Evolutionary conservation across 2,888 invertebrate genomes (phyloP).

Genomic region (Mycogona germanica): DNA sequence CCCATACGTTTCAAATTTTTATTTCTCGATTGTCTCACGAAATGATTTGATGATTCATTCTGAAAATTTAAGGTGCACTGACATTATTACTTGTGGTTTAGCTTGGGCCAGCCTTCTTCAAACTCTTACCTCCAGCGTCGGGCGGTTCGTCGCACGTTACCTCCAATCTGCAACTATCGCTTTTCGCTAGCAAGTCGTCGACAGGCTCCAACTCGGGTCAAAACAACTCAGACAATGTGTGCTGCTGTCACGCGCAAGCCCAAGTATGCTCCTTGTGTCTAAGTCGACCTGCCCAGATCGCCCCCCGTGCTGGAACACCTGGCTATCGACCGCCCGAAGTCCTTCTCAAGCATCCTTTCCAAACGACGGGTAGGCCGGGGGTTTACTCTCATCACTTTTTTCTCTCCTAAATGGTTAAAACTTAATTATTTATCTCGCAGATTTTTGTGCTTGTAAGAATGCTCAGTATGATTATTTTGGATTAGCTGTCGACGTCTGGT

Average conservation of each 20-base stretch:
- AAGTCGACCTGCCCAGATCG: conserved; percentile 40
- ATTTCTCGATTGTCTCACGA: too few species aligned
- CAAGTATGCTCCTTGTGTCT: conserved; percentile 45
- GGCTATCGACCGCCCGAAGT: conserved; percentile 83
- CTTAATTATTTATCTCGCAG: background rate
- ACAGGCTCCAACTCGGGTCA: too few species aligned
- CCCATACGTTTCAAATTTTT: too few species aligned
- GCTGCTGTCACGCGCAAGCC: conserved; percentile 54
- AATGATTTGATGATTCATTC: too few species aligned
- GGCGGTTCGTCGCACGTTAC: too few species aligned
- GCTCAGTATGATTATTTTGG: background rate
- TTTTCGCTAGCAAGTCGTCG: too few species aligned
- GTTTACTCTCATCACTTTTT: background rate
- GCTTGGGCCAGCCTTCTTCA: too few species aligned
- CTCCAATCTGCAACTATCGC: too few species aligned
- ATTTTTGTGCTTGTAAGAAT: background rate
- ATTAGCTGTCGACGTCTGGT: conserved; percentile 76
- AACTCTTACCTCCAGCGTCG: too few species aligned
- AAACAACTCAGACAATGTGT: too few species aligned
- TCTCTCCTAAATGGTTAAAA: background rate
- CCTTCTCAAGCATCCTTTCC: conserved; percentile 59
- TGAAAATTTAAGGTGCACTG: too few species aligned
- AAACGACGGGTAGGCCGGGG: conserved; percentile 50
- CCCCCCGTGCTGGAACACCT: conserved; percentile 75
- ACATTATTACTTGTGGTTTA: too few species aligned